A percentile compares a stretch with the other conserved stretches of the same genome.
phyloP scores from a whole-genome alignment of 2,113 vertebrate genomes.

The Pampusana beccarii region DNA sequence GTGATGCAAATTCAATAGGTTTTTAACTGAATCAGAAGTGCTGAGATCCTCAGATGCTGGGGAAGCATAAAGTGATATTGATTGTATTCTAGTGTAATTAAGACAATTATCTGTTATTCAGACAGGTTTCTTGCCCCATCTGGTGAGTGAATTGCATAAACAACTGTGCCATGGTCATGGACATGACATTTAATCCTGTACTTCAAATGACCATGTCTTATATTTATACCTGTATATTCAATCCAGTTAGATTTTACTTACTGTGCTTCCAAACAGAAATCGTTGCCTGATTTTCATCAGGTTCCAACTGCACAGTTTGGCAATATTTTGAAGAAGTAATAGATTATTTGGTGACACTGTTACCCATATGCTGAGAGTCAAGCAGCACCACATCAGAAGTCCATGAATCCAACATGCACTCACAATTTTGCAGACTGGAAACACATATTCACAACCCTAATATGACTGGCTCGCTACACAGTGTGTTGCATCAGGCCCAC shows the following conservation, averaged over 20 bases:
- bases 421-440: not conserved
- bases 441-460: fast-evolving
- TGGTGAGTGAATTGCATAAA: not conserved
- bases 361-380: not conserved
- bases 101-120: not conserved
- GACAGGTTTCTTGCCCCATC: not conserved
- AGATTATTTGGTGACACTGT: not conserved
- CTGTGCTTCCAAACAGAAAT: fast-evolving
- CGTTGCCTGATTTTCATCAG: not conserved
- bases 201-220: fast-evolving
- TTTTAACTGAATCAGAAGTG: not conserved
- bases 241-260: not conserved
- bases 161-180: not conserved
- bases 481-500: not conserved
- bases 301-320: not conserved
- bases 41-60: not conserved
- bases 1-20: not conserved
- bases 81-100: not conserved
- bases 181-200: not conserved
- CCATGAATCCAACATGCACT: not conserved
- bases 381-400: not conserved
- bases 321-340: not conserved
- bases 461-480: not conserved
- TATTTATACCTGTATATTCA: not conserved
- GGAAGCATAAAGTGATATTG: not conserved